Base-by-base conservation (phyloP, 2,888 invertebrate species). In the Lycaena phlaeas region DNA sequence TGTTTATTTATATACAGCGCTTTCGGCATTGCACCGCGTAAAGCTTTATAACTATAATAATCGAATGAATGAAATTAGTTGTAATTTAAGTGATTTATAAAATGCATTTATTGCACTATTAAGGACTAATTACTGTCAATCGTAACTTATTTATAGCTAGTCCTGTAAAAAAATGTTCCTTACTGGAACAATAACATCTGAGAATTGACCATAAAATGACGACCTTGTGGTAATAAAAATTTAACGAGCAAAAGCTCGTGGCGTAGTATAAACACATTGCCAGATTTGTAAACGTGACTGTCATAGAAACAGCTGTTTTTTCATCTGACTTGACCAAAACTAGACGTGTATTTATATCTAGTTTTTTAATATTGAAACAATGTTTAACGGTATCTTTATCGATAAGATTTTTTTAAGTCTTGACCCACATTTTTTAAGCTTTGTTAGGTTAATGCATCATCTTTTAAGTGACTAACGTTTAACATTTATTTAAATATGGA, bases 201-300 rank as follows among this genome's bases (percentile, higher is more conserved):
- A 73, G 82, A 73, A 85, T 81, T 81, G 84, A 82, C 84, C 85
- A 84, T 85, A 85, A 85, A 85, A 68, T 67, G 74, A 65, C 79
- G 85, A 85, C 85, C 85, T 85, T 85, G 85, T 54, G 74, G 84
- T 71, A 70, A 84, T 85, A 85, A 85, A 85, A 85, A 78, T 84
- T 85, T 85, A 85, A 85, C 85, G 81, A 84, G 74, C 69, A 61
- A 40, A 63, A 68, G 67, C 67, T 68, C 67, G 74, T 64, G 59
- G 67, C 50, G 61, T 66, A 68, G 66, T 74, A 68, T 64, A 64
- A 74, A 67, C 71, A 73, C 62, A 66, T 64, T 61, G 70, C 67
- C 67, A 67, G 74, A 72, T 70, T 71, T 60, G 60, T 61, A 61
- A 54, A 79, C 81, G 81, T 81, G 81, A 78, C 76, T 70, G 67